Evolutionary conservation across 2,113 vertebrate genomes (phyloP).

Genomic region (Callorhinus ursinus): DNA sequence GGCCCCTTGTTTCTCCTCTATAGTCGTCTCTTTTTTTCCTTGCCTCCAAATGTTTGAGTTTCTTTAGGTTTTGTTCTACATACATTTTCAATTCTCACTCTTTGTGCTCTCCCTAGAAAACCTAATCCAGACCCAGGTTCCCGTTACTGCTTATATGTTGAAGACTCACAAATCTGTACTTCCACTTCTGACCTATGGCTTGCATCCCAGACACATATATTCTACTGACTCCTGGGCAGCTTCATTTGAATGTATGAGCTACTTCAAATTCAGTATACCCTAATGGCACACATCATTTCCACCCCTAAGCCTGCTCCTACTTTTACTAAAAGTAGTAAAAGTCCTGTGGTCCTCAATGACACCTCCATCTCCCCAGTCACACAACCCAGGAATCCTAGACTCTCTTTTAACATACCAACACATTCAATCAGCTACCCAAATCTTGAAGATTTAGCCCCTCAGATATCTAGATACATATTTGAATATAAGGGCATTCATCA

Average conservation of each 20-base stretch:
- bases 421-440: not conserved
- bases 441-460: not conserved
- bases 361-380: not conserved
- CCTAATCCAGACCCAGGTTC: not conserved
- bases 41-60: not conserved
- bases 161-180: not conserved
- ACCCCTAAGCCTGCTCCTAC: not conserved
- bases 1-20: not conserved
- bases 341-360: not conserved
- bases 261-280: not conserved
- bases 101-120: not conserved
- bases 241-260: not conserved
- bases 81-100: slow-evolving; percentile 13
- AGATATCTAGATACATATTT: not conserved
- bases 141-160: not conserved
- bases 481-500: not conserved
- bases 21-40: not conserved
- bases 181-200: not conserved
- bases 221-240: not conserved
- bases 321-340: not conserved
- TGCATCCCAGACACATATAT: not conserved
- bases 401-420: not conserved
- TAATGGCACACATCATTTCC: not conserved
- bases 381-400: not conserved
- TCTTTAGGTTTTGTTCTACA: slow-evolving; percentile 22